Evolutionary conservation across 2,113 vertebrate genomes (phyloP).

Genomic region (Empidonax traillii): DNA sequence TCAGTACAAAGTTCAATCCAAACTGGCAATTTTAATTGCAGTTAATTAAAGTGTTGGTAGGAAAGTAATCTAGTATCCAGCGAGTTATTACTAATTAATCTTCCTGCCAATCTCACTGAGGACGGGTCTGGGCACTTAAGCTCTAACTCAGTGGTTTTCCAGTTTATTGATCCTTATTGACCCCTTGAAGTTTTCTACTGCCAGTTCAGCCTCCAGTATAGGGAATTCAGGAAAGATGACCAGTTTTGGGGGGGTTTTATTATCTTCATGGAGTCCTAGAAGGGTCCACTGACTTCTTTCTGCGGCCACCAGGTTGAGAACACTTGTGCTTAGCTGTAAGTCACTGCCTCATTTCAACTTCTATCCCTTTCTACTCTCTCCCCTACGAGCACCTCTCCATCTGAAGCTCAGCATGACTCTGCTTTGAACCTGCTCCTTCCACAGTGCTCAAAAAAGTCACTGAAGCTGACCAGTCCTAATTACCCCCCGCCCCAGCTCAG

Average conservation of each 20-base stretch:
- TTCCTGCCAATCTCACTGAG: background rate
- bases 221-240: background rate
- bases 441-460: constrained; percentile 40
- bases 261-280: background rate
- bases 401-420: background rate
- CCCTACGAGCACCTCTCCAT: background rate
- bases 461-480: constrained; percentile 51
- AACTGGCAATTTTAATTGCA: constrained; percentile 1
- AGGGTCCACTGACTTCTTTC: background rate
- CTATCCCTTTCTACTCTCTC: background rate
- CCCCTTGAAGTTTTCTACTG: background rate
- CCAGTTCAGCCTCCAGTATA: background rate
- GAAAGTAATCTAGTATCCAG: background rate
- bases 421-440: constrained; percentile 44
- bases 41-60: background rate
- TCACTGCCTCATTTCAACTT: background rate
- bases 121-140: background rate
- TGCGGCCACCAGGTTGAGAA: background rate
- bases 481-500: constrained; percentile 61
- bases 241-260: background rate
- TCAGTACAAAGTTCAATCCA: background rate
- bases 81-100: background rate
- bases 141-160: background rate
- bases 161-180: background rate
- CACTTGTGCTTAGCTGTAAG: background rate